Conservation (phyloP, 2,888 invertebrate species). For the Andrena chrysosceles region DNA sequence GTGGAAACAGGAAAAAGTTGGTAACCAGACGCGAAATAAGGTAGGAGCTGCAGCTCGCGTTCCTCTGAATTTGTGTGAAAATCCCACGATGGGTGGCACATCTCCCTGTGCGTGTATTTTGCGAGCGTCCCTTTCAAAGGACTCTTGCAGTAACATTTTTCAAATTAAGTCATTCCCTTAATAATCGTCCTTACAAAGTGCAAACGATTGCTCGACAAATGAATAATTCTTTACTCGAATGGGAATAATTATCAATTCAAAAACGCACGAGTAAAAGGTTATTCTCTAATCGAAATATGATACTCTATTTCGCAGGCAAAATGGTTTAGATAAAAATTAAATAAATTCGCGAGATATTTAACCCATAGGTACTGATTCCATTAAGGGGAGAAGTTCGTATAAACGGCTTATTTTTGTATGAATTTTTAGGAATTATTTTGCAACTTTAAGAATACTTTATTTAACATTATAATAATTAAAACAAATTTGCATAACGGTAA, state of each 20-base stretch:
- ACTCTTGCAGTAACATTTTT: neutral
- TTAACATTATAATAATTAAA: too few relatives aligned
- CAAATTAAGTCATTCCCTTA: neutral
- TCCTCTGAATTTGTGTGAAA: conserved; percentile 29
- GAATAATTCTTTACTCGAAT: conserved; percentile 12
- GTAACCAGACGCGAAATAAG: conserved; percentile 27
- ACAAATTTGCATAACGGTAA: too few relatives aligned
- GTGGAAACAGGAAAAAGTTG: conserved; percentile 16
- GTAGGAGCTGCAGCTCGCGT: neutral
- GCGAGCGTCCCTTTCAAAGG: conserved; percentile 9
- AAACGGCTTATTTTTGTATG: too few relatives aligned
- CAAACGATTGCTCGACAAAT: neutral
- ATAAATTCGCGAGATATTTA: neutral
- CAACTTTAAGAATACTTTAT: too few relatives aligned
- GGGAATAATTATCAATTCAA: neutral
- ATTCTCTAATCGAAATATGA: too few relatives aligned
- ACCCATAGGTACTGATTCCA: neutral
- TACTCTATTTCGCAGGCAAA: too few relatives aligned
- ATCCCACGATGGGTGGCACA: neutral
- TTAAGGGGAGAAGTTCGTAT: too few relatives aligned
- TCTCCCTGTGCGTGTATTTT: neutral
- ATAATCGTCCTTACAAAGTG: conserved; percentile 5
- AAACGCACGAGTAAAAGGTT: too few relatives aligned
- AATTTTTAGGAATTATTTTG: too few relatives aligned
- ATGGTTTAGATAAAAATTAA: neutral